phyloP scores from a whole-genome alignment of 2,797 vertebrate genomes.

The Falco berigora region DNA sequence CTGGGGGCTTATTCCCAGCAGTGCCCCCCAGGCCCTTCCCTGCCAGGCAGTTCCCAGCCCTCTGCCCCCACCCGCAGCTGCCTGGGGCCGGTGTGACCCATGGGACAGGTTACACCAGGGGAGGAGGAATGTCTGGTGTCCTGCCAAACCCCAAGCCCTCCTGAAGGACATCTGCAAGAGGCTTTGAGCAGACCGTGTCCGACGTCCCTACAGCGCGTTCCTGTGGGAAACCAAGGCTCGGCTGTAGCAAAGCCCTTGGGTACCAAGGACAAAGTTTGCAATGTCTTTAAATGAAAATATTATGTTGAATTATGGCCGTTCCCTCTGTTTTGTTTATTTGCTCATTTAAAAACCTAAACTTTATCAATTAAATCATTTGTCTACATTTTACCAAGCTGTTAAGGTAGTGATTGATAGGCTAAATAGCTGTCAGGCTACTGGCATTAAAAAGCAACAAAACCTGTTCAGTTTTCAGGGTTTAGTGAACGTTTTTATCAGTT shows the following conservation, averaged over 20 bases:
- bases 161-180: rapidly evolving
- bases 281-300: neutral
- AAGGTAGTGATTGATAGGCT: conserved; percentile 9
- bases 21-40: too few species aligned
- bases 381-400: neutral
- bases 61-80: too few species aligned
- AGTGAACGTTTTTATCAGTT: conserved; percentile 1
- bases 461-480: neutral
- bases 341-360: neutral
- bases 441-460: conserved; percentile 1
- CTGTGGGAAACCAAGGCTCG: neutral
- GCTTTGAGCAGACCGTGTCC: neutral
- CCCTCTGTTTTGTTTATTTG: neutral
- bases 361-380: neutral
- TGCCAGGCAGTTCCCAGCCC: too few species aligned
- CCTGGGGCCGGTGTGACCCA: too few species aligned
- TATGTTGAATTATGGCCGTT: neutral
- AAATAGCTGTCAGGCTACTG: conserved; percentile 32
- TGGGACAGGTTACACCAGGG: neutral
- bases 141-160: neutral
- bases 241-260: neutral
- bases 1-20: too few species aligned
- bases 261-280: neutral
- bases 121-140: neutral
- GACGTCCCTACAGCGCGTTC: neutral